Conservation (phyloP, 2,113 vertebrate genomes). For the Entomyzon cyanotis region DNA sequence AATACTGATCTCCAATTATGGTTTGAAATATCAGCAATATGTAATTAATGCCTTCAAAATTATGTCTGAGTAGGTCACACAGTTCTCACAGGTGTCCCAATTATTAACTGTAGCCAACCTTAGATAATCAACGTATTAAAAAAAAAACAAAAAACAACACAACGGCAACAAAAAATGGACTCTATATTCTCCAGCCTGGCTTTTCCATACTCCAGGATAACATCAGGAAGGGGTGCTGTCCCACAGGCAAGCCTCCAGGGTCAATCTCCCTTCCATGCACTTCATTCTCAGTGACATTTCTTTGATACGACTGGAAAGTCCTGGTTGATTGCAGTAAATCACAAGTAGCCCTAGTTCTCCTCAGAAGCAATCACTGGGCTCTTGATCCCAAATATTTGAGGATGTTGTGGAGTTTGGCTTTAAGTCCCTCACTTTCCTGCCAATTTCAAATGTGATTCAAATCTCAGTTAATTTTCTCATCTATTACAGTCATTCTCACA, state of each 20-base stretch:
- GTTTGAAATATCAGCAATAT: not conserved
- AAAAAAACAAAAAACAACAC: not conserved
- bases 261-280: not conserved
- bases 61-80: not conserved
- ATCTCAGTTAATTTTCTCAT: constrained; percentile 24
- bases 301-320: not conserved
- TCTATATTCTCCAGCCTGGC: not conserved
- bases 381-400: constrained; percentile 6
- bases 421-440: not conserved
- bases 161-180: not conserved
- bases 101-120: not conserved
- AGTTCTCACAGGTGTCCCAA: not conserved
- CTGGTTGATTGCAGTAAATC: not conserved
- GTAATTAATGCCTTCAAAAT: not conserved
- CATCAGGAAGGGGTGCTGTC: not conserved
- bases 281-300: not conserved
- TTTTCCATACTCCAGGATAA: not conserved
- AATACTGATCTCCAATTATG: not conserved
- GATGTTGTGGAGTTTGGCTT: constrained; percentile 12
- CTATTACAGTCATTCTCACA: not conserved
- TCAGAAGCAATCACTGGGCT: constrained; percentile 10
- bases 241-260: not conserved
- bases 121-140: not conserved
- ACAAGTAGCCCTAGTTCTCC: not conserved
- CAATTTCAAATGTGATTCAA: constrained; percentile 21